phyloP scores from a whole-genome alignment of 2,113 vertebrate genomes.

The Lagopus leucura region DNA sequence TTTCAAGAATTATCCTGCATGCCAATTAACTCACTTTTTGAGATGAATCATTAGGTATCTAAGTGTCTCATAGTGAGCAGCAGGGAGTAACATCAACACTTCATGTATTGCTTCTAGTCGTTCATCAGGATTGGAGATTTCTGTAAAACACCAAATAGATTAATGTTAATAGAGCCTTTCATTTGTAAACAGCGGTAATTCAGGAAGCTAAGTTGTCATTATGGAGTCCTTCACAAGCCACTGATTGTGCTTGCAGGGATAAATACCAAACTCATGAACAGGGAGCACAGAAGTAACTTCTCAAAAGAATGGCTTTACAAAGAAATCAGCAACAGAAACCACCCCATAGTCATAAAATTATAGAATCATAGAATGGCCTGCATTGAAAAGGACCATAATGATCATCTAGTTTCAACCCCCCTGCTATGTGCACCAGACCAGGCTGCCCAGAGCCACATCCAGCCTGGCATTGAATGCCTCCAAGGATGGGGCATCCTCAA shows the following conservation, averaged over 20 bases:
- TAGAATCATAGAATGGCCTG: too few species aligned
- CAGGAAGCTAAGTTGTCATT: conserved; percentile 28
- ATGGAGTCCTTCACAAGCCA: conserved; percentile 37
- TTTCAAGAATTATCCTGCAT: background rate
- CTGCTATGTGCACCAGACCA: too few species aligned
- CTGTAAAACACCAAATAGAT: conserved; percentile 75
- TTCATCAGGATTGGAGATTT: conserved; percentile 88
- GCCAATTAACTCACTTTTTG: conserved; percentile 86
- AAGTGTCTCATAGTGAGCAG: conserved; percentile 95
- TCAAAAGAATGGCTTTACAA: background rate
- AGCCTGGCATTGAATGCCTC: too few species aligned
- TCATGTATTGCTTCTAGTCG: conserved; percentile 94
- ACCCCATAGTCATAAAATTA: background rate
- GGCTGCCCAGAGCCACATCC: too few species aligned
- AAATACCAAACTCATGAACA: conserved; percentile 21
- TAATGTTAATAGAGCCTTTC: conserved; percentile 13
- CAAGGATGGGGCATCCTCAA: too few species aligned
- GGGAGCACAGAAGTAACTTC: background rate
- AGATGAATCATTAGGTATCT: conserved; percentile 96
- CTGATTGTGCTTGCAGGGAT: conserved; percentile 5
- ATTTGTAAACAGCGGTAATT: conserved; percentile 42
- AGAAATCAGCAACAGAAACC: background rate
- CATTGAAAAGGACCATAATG: too few species aligned
- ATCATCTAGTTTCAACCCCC: too few species aligned
- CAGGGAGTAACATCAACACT: conserved; percentile 90